A percentile compares a stretch with the other conserved stretches of the same genome.
These are phyloP conservation scores for Spea hammondii DNA, from an alignment of 2,797 vertebrate genomes.

Conservation along the genomic window DNA sequence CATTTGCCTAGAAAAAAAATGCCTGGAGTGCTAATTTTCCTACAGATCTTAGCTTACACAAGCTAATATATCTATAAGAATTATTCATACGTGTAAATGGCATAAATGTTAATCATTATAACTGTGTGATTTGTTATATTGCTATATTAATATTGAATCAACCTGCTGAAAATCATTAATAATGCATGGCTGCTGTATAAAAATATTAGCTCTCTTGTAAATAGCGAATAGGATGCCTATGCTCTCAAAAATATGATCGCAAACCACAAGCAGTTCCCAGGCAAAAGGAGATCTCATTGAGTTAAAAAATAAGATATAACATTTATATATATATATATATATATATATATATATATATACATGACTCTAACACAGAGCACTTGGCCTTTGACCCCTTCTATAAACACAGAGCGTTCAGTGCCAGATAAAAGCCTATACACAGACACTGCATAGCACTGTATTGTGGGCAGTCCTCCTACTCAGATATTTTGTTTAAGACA, in stretches of 20 bases:
- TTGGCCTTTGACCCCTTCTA: slow-evolving; percentile 40
- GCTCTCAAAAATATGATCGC: not conserved
- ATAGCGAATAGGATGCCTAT: not conserved
- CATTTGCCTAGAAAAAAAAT: too few relatives aligned
- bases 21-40: too few relatives aligned
- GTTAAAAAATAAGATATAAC: not conserved
- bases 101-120: too few relatives aligned
- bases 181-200: not conserved
- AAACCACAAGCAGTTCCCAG: not conserved
- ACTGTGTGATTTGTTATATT: too few relatives aligned
- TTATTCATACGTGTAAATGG: too few relatives aligned
- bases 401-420: slow-evolving; percentile 33
- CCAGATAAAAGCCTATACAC: slow-evolving; percentile 21
- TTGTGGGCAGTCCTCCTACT: slow-evolving; percentile 34
- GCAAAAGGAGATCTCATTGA: not conserved
- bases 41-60: too few relatives aligned
- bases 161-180: not conserved
- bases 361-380: slow-evolving; percentile 25
- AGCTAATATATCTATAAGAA: too few relatives aligned
- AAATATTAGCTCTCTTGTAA: not conserved
- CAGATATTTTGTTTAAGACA: slow-evolving; percentile 21
- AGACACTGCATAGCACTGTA: slow-evolving; percentile 45
- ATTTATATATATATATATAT: slow-evolving; percentile 46
- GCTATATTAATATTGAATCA: not conserved
- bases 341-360: slow-evolving; percentile 1